Conservation (phyloP, 1,140 invertebrate genomes). For the Aphaenogaster ashmeadi region DNA sequence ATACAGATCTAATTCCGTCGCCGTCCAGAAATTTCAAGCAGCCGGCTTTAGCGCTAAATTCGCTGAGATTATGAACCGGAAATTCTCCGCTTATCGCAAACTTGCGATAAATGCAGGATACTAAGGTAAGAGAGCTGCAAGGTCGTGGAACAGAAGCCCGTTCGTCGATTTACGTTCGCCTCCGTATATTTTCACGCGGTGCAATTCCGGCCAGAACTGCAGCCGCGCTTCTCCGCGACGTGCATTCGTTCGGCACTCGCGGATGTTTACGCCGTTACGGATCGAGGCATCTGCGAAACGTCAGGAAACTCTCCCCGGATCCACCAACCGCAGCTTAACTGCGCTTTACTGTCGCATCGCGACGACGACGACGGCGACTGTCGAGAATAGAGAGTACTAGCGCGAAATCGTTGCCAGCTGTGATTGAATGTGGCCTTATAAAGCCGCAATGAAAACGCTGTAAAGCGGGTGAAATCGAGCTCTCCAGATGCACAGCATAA, state of each 20-base stretch:
- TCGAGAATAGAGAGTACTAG: not conserved
- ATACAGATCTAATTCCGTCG: conserved; percentile 21
- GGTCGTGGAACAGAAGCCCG: conserved; percentile 32
- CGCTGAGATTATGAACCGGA: conserved; percentile 9
- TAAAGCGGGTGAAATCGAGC: conserved; percentile 33
- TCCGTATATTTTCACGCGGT: conserved; percentile 56
- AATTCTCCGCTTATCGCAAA: conserved; percentile 43
- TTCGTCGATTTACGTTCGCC: conserved; percentile 18
- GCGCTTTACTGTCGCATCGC: conserved; percentile 13
- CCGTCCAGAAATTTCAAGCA: conserved; percentile 7
- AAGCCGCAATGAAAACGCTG: conserved; percentile 22
- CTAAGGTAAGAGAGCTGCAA: conserved; percentile 9
- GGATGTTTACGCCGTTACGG: conserved; percentile 52
- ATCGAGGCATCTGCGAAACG: conserved; percentile 42
- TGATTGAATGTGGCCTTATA: conserved; percentile 36
- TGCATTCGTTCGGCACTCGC: conserved; percentile 8
- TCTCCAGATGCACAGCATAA: too few species aligned
- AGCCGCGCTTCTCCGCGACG: conserved; percentile 40
- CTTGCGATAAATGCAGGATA: conserved; percentile 13
- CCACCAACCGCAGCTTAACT: not conserved
- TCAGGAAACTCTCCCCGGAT: conserved; percentile 14
- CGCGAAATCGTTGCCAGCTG: conserved; percentile 11
- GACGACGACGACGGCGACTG: not conserved
- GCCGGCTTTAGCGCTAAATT: not conserved
- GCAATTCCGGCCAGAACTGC: conserved; percentile 28